Base-by-base conservation (phyloP, 2,888 invertebrate genomes). In the Invenusta paracnida region DNA sequence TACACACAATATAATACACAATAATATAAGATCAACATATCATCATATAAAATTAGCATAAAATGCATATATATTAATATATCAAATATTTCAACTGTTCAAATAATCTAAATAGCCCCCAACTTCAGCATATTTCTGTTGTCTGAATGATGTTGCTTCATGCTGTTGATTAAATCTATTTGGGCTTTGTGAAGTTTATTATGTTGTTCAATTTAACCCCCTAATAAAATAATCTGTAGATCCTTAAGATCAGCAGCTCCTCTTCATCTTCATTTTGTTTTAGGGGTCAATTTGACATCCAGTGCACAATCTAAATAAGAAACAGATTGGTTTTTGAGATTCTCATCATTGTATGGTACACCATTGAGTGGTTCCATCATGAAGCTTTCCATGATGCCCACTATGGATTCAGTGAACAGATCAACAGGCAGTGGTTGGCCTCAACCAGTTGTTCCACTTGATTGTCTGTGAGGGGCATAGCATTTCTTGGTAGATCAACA, bases 101-200 rank as follows among this genome's bases (percentile, higher is more conserved):
- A 73, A 73, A 73, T 73, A 23, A 73, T 73, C 73, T 73, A 73
- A 73, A 73, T 73, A 73, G 73, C 73, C 73, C 5, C 73, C 73
- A 73, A 73, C 73, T 73, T 73, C 25, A 23, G 73, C 73, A 73
- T 73, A 73, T 73, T 73, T 73, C 73, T 25, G 73, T 73, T 73
- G 73, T 73, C 17, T 73, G 73, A 73, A 5, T 13, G 73, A 73
- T 73, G 17, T 25, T 73, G 27, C 73, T 73, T 73, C 73, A 73
- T 73, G 73, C 73, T 73, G 73, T 73, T 73, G 73, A 73, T 73
- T 73, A 73, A 73, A 73, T 82, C 82, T 29, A 82, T 82, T 30
- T 82, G 29, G 31, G 82, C 82, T 82, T 82, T 23, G 31, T 82
- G 82, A 30, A 82, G 31, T 30, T 82, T 1, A n/a, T 29, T 2